A percentile compares a stretch with the other conserved stretches of the same genome.
Evolutionary conservation across 2,888 invertebrate genomes (phyloP).

Genomic region (Fragum whitleyi): DNA sequence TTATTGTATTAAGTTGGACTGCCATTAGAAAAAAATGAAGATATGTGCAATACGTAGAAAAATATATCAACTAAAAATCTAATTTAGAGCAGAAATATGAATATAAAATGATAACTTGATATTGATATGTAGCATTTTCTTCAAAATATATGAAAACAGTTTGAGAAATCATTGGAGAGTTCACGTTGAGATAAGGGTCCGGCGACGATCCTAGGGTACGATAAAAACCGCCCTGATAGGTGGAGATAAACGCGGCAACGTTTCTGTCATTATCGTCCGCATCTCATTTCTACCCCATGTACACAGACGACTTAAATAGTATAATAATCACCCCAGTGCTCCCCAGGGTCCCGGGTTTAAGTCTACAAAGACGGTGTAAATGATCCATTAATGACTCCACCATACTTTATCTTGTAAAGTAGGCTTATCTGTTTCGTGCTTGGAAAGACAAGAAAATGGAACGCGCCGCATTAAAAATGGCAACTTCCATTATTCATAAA

Average conservation of each 20-base stretch:
- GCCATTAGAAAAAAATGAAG: no score
- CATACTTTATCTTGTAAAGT: constrained; percentile 29
- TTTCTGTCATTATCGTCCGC: constrained; percentile 25
- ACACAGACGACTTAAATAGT: constrained; percentile 25
- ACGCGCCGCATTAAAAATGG: constrained; percentile 5
- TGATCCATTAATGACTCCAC: constrained; percentile 51
- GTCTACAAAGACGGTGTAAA: constrained; percentile 43
- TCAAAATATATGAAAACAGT: no score
- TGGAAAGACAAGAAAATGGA: constrained; percentile 15
- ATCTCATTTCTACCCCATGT: constrained; percentile 18
- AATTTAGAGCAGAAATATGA: no score
- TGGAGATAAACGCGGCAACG: constrained; percentile 21
- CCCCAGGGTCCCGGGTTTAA: constrained; percentile 40
- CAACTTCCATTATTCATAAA: background rate
- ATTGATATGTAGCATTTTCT: no score
- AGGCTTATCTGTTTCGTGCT: constrained; percentile 21
- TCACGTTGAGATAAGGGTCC: background rate
- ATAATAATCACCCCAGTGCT: constrained; percentile 44
- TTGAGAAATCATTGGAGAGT: no score
- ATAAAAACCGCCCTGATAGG: constrained; percentile 17
- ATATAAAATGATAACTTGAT: no score
- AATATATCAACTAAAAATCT: no score
- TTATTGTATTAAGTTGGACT: no score
- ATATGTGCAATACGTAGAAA: no score
- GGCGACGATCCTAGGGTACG: constrained; percentile 21